Percentiles rank a stretch among this genome's conserved stretches.
Evolutionary conservation across 2,797 vertebrate genomes (phyloP).

Genomic region (Hydrophis major): DNA sequence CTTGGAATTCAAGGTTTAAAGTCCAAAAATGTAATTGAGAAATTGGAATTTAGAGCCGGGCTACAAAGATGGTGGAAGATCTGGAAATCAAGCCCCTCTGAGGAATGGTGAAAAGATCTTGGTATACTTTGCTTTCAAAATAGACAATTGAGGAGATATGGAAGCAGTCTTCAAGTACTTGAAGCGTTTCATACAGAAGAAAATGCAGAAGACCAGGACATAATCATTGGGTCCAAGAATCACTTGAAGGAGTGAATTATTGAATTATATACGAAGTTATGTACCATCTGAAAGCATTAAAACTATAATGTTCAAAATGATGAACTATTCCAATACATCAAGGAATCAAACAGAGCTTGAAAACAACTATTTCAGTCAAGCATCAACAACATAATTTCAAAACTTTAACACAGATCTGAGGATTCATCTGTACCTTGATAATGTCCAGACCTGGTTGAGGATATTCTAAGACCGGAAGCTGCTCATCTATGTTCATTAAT

Average conservation of each 20-base stretch:
- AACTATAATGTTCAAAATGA: background rate
- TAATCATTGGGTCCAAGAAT: background rate
- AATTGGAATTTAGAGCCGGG: background rate
- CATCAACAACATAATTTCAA: background rate
- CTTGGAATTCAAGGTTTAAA: background rate
- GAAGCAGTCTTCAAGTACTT: background rate
- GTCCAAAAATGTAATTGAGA: background rate
- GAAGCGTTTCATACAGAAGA: background rate
- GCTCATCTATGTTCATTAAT: slow-evolving; percentile 98
- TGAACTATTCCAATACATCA: slow-evolving; percentile 26
- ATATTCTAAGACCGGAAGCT: slow-evolving; percentile 95
- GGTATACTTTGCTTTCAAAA: background rate
- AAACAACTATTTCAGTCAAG: background rate
- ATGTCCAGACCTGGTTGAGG: slow-evolving; percentile 96
- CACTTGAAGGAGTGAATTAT: background rate
- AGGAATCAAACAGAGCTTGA: background rate
- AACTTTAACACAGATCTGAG: slow-evolving; percentile 4
- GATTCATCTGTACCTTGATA: slow-evolving; percentile 83
- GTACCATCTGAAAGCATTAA: slow-evolving; percentile 10
- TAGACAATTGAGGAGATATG: background rate
- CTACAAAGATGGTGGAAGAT: background rate
- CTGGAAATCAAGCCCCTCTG: background rate
- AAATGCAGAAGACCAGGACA: background rate
- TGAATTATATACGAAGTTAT: background rate
- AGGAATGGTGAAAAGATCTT: background rate